Base-by-base conservation (phyloP, 35 echinoderm and acorn worm genomes). In the Patiria miniata region DNA sequence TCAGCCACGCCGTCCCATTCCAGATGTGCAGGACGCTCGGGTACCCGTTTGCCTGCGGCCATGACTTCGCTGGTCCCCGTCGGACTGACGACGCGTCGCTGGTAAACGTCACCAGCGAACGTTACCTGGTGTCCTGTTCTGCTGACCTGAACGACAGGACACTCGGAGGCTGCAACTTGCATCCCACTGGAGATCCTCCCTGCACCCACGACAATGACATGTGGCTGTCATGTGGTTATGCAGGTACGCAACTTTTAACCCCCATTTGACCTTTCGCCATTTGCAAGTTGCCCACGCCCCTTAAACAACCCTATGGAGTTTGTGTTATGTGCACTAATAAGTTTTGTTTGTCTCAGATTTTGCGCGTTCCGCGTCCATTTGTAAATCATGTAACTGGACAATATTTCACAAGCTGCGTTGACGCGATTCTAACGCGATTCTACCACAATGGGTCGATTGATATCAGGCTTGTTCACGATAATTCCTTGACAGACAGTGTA, bases 221-320 rank as follows among this genome's bases (percentile, higher is more conserved):
- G 65, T 73, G 65, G 65, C 65, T 73, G 23, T 32, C 65, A 7
- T 73, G 65, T 73, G 65, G 65, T 26, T 73, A 73, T 73, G 19
- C 65, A 73, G 65, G 65, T 73, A 30, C 10, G 57, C 57, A 21
- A n/a, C n/a, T n/a, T n/a, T n/a, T n/a, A n/a, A n/a, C n/a, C n/a
- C n/a, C n/a, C n/a, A n/a, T n/a, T n/a, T n/a, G n/a, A n/a, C n/a
- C n/a, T n/a, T n/a, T n/a, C n/a, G n/a, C n/a, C n/a, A n/a, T n/a
- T n/a, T n/a, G n/a, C n/a, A n/a, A n/a, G n/a, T n/a, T n/a, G n/a
- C n/a, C n/a, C n/a, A n/a, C n/a, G n/a, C n/a, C n/a, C n/a, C n/a
- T n/a, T n/a, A n/a, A n/a, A n/a, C n/a, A n/a, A n/a, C n/a, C n/a
- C n/a, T n/a, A n/a, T n/a, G n/a, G n/a, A n/a, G n/a, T n/a, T n/a